A percentile compares a stretch with the other conserved stretches of the same genome.
These are phyloP conservation scores for Drosophila colorata DNA, from an alignment of 2,888 invertebrate genomes.

Conservation along the genomic window DNA sequence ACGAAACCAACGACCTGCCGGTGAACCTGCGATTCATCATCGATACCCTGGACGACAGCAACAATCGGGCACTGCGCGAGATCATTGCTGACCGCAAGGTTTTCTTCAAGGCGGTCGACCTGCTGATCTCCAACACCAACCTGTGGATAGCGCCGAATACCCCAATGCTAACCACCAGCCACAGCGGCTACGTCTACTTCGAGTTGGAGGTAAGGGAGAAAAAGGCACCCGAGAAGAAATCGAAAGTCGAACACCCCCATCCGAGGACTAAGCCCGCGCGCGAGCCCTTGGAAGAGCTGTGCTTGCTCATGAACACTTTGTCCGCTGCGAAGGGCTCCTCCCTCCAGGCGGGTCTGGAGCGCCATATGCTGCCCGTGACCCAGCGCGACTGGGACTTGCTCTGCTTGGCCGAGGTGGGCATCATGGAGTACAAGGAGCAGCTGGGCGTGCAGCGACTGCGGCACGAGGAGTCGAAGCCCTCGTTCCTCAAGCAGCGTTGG, in stretches of 20 bases:
- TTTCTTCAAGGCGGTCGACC: constrained; percentile 47
- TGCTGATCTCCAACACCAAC: constrained; percentile 43
- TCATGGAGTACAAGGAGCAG: constrained; percentile 23
- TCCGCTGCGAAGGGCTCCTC: constrained; percentile 7
- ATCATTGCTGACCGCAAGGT: constrained; percentile 19
- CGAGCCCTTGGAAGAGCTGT: constrained; percentile 43
- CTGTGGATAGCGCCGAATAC: constrained; percentile 36
- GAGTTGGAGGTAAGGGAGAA: constrained; percentile 29
- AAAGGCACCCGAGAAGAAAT: background rate
- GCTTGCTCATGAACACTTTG: constrained; percentile 37
- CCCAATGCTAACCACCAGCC: constrained; percentile 40
- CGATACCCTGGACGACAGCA: constrained; percentile 12
- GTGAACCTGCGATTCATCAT: constrained; percentile 47
- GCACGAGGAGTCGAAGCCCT: constrained; percentile 33
- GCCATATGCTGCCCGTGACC: constrained; percentile 47
- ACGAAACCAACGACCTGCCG: constrained; percentile 30
- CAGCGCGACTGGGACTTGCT: constrained; percentile 55
- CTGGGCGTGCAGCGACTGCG: constrained; percentile 7
- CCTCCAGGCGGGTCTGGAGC: constrained; percentile 7
- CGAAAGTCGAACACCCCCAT: background rate
- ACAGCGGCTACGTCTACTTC: constrained; percentile 49
- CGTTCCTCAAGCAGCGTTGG: constrained; percentile 47
- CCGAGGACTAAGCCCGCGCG: background rate
- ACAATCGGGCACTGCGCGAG: background rate
- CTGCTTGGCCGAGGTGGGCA: constrained; percentile 31